A percentile compares a stretch with the other conserved stretches of the same genome.
phyloP scores from a whole-genome alignment of 2,797 vertebrate genomes.

The Denticeps clupeoides region DNA sequence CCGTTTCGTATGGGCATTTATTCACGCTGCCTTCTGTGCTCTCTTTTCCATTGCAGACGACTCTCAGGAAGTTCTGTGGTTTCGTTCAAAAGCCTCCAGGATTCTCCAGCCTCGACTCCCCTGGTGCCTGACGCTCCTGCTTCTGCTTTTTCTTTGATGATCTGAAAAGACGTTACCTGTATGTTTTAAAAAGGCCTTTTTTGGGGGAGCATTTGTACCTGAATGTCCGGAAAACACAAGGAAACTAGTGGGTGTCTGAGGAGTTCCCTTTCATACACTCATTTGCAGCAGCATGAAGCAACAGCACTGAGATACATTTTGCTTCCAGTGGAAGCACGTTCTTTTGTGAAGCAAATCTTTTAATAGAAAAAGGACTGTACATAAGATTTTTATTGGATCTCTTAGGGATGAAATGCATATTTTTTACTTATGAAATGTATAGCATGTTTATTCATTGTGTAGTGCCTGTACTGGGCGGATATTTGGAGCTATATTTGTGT shows the following conservation, averaged over 20 bases:
- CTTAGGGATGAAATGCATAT: background rate
- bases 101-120: conserved; percentile 8
- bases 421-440: background rate
- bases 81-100: conserved; percentile 39
- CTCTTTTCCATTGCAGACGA: conserved; percentile 42
- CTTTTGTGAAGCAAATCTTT: conserved; percentile 20
- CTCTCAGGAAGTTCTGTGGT: conserved; percentile 49
- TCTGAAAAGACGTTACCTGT: background rate
- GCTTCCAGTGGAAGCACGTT: conserved; percentile 37
- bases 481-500: background rate
- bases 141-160: conserved; percentile 20
- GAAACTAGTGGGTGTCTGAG: background rate
- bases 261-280: background rate
- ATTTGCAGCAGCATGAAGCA: conserved; percentile 17
- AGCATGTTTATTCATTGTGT: too few relatives aligned
- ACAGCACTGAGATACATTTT: conserved; percentile 26
- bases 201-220: too few relatives aligned
- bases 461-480: background rate
- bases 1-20: background rate
- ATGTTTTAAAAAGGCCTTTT: background rate
- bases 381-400: conserved; percentile 46
- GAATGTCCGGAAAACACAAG: background rate
- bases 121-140: conserved; percentile 23
- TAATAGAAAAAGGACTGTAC: conserved; percentile 35
- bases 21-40: background rate